These are phyloP conservation scores for Piaya cayana DNA, from an alignment of 2,113 vertebrate genomes.

Conservation along the genomic window DNA sequence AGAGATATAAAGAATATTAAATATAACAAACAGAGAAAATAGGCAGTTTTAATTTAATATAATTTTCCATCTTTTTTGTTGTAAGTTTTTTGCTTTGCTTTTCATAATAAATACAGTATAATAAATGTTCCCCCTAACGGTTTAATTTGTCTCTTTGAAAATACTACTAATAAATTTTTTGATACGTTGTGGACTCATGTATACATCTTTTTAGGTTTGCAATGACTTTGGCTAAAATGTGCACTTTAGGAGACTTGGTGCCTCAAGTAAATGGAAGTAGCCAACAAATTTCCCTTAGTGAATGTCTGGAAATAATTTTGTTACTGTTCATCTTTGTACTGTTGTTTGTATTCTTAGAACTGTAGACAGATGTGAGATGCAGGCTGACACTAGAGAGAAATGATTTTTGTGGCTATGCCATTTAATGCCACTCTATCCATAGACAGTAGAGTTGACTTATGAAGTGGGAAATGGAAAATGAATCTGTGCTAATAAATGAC, in stretches of 20 bases:
- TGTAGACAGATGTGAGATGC: neutral
- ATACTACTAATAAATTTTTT: neutral
- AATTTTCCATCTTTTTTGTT: neutral
- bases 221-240: neutral
- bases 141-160: neutral
- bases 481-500: neutral
- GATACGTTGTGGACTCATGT: rapidly evolving
- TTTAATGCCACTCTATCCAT: neutral
- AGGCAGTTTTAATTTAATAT: neutral
- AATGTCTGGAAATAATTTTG: neutral
- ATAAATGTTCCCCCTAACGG: neutral
- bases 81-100: neutral
- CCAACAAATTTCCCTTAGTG: neutral
- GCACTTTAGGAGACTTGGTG: neutral
- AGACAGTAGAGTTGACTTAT: neutral
- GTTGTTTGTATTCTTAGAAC: neutral
- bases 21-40: neutral
- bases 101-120: neutral
- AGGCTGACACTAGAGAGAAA: neutral
- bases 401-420: neutral
- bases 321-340: neutral
- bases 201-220: neutral
- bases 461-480: neutral
- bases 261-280: neutral
- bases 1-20: neutral